Evolutionary conservation across 2,113 vertebrate species (phyloP), one percentile per base, ranked within the genome.

Genomic region (Stegastes partitus): DNA sequence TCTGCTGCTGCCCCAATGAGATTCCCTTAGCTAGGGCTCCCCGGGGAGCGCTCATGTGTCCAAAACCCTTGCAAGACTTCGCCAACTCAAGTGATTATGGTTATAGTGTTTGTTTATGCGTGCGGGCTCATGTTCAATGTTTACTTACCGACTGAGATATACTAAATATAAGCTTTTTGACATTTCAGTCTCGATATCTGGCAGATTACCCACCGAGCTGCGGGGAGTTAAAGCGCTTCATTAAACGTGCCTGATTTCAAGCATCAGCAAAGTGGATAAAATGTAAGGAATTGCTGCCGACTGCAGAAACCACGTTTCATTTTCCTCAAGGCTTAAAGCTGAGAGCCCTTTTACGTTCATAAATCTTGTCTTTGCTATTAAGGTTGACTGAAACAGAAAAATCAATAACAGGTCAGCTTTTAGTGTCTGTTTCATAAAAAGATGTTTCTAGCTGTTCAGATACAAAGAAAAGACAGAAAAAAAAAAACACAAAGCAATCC

Each of bases 51-150:
- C 81, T 88, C 73, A 61, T 55, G 83, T 79, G 86, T 90, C 84
- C 74, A 78, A 84, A 91, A 79, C 74, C 66, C 61, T 49, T 10
- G 53, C 64, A 70, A 73, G 73, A 83, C 70, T 84, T 82, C 62
- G 44, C 57, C 23, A 47, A 79, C 84, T 86, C 79, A 61, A 87
- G 78, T n/a, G 70, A 90, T 88, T 83, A 86, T 70, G 47, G 77
- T 59, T 74, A 55, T 34, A 37, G 59, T 70, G 78, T 76, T 74
- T 87, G 50, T 82, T 76, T 85, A 61, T 37, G 15, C 68, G 72
- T 11, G 44, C 53, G 42, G n/a, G 74, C 51, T 79, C 51, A 19
- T 59, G 49, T 74, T 74, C 57, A 62, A 2, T 84, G 65, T 92
- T 85, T 85, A 63, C 76, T 84, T 58, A 67, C 1, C 11, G 26